Percentiles rank a stretch among this genome's conserved stretches.
Evolutionary conservation across 1,140 invertebrate genomes (phyloP).

Genomic region (Heliconius hermathena): DNA sequence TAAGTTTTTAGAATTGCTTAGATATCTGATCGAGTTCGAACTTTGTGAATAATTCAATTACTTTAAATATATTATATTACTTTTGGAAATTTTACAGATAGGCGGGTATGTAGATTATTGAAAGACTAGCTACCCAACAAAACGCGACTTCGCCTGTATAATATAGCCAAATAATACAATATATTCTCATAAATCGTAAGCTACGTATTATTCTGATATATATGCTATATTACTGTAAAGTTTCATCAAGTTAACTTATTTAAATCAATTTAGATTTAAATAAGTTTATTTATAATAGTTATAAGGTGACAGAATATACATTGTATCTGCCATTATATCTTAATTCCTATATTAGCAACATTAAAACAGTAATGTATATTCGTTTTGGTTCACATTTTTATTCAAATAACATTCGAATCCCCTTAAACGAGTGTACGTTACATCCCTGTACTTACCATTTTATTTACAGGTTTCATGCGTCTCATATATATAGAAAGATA

Average conservation of each 20-base stretch:
- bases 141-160: too few species aligned
- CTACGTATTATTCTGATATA: too few species aligned
- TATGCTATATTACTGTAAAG: too few species aligned
- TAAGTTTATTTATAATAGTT: too few species aligned
- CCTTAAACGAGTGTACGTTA: conserved; percentile 22
- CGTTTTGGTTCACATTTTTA: conserved; percentile 15
- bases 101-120: not conserved
- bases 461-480: not conserved
- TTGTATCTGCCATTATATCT: too few species aligned
- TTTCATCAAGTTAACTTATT: too few species aligned
- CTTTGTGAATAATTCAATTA: not conserved
- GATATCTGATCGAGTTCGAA: not conserved
- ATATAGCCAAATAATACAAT: too few species aligned
- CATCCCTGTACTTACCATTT: conserved; percentile 10
- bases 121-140: not conserved
- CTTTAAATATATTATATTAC: not conserved
- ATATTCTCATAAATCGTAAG: too few species aligned
- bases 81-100: not conserved
- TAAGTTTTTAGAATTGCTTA: not conserved
- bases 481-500: not conserved
- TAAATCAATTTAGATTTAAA: too few species aligned
- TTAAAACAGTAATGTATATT: conserved; percentile 17
- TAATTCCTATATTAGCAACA: not conserved
- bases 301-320: too few species aligned
- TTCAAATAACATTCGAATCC: conserved; percentile 25